Percentiles rank a stretch among this genome's conserved stretches.
These are phyloP conservation scores for Reticulitermes lucifugus DNA, from an alignment of 2,888 invertebrate species.

Conservation along the genomic window DNA sequence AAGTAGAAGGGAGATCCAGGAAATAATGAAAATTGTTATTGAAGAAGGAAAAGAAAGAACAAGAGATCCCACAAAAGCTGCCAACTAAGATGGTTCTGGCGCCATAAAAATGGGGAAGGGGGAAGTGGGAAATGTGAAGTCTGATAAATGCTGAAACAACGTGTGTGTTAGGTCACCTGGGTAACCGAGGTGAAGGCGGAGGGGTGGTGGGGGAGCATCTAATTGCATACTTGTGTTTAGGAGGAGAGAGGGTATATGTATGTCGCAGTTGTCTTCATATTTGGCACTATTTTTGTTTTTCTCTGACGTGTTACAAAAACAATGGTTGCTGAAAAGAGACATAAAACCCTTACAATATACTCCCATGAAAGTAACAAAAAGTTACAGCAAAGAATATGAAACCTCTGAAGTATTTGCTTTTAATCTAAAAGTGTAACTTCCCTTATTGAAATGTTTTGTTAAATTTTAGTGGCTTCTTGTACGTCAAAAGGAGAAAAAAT, in stretches of 20 bases:
- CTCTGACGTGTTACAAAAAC: not conserved
- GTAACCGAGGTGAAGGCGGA: not conserved
- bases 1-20: not conserved
- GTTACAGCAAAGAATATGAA: not conserved
- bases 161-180: not conserved
- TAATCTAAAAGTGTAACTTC: not conserved
- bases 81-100: conserved; percentile 18
- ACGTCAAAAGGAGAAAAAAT: not conserved
- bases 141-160: not conserved
- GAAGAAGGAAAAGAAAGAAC: not conserved
- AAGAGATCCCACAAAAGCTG: not conserved
- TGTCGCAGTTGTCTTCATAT: not conserved
- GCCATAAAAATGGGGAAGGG: not conserved
- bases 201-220: not conserved
- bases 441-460: not conserved
- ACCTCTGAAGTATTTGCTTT: not conserved
- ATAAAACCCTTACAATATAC: not conserved
- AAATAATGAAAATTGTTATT: conserved; percentile 23
- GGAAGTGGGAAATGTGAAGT: not conserved
- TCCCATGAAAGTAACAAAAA: not conserved
- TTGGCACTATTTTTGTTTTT: not conserved
- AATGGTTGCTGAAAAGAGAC: not conserved
- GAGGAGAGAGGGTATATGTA: not conserved
- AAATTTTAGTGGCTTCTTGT: not conserved
- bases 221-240: not conserved